Evolutionary conservation across 2,113 vertebrate genomes (phyloP).

Genomic region (Channa maculata): DNA sequence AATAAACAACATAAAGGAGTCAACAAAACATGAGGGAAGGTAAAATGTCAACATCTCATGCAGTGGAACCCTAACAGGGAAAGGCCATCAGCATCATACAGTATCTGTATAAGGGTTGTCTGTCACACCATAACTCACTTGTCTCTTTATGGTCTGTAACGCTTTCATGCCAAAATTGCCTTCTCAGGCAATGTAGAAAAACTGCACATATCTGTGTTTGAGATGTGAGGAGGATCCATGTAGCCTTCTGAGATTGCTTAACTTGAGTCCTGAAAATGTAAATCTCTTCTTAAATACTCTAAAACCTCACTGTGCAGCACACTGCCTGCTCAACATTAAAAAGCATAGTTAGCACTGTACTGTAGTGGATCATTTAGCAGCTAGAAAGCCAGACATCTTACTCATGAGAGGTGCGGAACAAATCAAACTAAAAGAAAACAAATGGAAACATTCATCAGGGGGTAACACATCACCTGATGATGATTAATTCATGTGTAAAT

Average conservation of each 20-base stretch:
- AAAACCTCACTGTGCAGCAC: background rate
- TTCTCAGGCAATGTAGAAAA: no score
- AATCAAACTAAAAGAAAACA: background rate
- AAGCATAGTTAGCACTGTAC: background rate
- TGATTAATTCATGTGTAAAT: background rate
- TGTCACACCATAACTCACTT: background rate
- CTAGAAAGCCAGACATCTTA: background rate
- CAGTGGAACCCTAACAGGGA: constrained; percentile 9
- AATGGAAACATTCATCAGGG: background rate
- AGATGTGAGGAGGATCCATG: no score
- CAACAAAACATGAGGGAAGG: constrained; percentile 45
- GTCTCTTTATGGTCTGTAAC: background rate
- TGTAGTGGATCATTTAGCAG: background rate
- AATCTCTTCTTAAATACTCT: no score
- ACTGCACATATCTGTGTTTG: no score
- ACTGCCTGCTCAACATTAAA: background rate
- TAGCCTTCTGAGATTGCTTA: no score
- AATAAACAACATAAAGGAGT: constrained; percentile 48
- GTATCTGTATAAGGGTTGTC: background rate
- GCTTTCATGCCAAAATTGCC: background rate
- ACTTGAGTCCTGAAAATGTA: no score
- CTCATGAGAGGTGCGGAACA: background rate
- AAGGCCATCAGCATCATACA: background rate
- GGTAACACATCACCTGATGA: background rate
- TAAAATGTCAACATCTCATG: constrained; percentile 27